Base-by-base conservation (phyloP, 2,797 vertebrate species). In the Psittacula derbiana region DNA sequence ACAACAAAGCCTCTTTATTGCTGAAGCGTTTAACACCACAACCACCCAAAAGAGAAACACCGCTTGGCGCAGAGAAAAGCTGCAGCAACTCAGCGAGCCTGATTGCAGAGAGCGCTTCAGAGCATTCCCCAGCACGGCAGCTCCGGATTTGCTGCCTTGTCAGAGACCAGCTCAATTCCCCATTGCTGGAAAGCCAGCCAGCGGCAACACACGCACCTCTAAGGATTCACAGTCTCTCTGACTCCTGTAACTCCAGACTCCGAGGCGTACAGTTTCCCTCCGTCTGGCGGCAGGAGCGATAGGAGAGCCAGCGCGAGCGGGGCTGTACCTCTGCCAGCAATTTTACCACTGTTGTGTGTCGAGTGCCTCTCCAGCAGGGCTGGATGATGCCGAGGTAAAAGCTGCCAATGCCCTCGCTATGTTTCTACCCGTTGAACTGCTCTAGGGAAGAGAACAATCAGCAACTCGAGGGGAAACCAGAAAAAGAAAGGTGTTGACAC, bases 1-100 rank as follows among this genome's bases (percentile, higher is more conserved):
- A 95, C 96, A 96, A 95, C 94, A 96, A 97, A 95, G 95, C 78
- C 67, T 94, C 80, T 94, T 80, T 85, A 93, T 33, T 90, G 88
- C 92, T 80, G 67, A 93, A 86, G 88, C 57, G 0, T 94, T 96
- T 95, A 93, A 89, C 90, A 78, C 83, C 80, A 88, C 80, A 88
- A 55, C 76, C 76, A 92, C 93, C 94, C 86, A 90, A 78, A 87
- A 87, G 78, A 95, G 92, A 95, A 96, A 79, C 88, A 71, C 71
- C 6, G 8, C 93, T 74, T 95, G 94, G 95, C 53, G 1, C 92
- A 91, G 71, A 62, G 74, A 90, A 66, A 74, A 92, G 86, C 88
- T 86, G 92, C 96, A 85, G 90, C 93, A 95, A 62, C 80, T 82
- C 84, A 33, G 70, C 6, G 1, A 90, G 74, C 86, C 80, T 47